These are phyloP conservation scores for Numida meleagris DNA, from an alignment of 2,113 vertebrate species.

Conservation along the genomic window DNA sequence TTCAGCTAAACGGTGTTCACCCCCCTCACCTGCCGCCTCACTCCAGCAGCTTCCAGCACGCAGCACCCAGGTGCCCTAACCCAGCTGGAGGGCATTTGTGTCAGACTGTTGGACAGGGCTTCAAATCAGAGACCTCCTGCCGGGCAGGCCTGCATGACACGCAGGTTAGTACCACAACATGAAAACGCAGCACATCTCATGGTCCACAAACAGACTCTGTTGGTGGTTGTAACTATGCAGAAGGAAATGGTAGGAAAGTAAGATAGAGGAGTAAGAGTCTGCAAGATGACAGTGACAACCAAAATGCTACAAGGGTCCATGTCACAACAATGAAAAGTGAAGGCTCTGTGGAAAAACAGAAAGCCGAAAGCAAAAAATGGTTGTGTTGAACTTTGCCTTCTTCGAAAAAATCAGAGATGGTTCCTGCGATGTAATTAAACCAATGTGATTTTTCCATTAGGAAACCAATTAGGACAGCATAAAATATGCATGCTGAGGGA, in stretches of 20 bases:
- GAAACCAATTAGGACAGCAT: background rate
- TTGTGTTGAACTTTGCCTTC: background rate
- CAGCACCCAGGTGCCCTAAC: fast-evolving
- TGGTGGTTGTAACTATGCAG: background rate
- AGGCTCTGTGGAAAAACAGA: background rate
- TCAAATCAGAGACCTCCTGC: background rate
- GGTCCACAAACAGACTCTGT: background rate
- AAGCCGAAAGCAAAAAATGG: background rate
- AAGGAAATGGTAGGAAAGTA: background rate
- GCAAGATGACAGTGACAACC: background rate
- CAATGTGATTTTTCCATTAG: background rate
- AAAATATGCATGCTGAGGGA: background rate
- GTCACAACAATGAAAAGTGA: background rate
- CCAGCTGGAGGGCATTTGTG: background rate
- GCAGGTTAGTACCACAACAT: background rate
- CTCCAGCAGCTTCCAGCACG: background rate
- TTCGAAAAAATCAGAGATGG: background rate
- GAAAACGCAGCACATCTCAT: background rate
- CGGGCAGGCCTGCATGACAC: background rate
- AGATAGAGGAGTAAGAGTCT: background rate
- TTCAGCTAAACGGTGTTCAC: background rate
- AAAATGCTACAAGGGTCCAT: background rate
- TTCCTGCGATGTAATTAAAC: background rate
- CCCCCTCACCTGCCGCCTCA: background rate
- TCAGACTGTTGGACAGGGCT: background rate